Conservation (phyloP, 2,113 vertebrate species). For the Lepus americanus region DNA sequence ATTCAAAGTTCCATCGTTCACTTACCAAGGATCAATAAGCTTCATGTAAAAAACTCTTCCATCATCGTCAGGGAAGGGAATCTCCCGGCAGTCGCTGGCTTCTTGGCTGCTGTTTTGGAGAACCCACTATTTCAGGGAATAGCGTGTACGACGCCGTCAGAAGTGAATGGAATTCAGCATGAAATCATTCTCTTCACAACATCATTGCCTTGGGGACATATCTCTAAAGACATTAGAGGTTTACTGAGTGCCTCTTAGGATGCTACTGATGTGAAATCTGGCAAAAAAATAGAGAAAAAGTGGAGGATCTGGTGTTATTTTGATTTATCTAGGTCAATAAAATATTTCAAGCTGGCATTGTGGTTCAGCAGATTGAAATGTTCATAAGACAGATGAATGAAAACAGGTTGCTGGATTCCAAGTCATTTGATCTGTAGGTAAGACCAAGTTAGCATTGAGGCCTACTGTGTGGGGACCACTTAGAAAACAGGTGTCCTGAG, state of each 20-base stretch:
- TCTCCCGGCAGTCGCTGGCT: background rate
- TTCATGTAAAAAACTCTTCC: conserved; percentile 67
- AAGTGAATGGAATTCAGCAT: conserved; percentile 45
- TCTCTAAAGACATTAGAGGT: conserved; percentile 45
- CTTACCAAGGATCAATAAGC: conserved; percentile 74
- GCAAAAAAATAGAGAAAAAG: background rate
- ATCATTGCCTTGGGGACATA: background rate
- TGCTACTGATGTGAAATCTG: background rate
- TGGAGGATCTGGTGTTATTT: background rate
- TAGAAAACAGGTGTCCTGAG: background rate
- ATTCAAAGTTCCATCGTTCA: conserved; percentile 51
- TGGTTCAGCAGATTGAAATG: too few relatives aligned
- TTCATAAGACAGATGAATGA: too few relatives aligned
- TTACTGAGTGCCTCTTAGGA: conserved; percentile 9
- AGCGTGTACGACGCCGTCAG: background rate
- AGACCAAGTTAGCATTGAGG: background rate
- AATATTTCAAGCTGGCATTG: background rate
- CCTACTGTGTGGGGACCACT: background rate
- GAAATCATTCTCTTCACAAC: background rate
- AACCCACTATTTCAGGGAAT: background rate
- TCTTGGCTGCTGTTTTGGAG: conserved; percentile 36
- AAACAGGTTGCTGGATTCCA: too few relatives aligned
- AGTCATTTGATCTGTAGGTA: background rate
- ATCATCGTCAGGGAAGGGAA: conserved; percentile 41
- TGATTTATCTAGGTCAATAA: conserved; percentile 23